Percentiles rank a stretch among this genome's conserved stretches.
These are phyloP conservation scores for Aphidius colemani DNA, from an alignment of 2,888 invertebrate species.

Conservation along the genomic window DNA sequence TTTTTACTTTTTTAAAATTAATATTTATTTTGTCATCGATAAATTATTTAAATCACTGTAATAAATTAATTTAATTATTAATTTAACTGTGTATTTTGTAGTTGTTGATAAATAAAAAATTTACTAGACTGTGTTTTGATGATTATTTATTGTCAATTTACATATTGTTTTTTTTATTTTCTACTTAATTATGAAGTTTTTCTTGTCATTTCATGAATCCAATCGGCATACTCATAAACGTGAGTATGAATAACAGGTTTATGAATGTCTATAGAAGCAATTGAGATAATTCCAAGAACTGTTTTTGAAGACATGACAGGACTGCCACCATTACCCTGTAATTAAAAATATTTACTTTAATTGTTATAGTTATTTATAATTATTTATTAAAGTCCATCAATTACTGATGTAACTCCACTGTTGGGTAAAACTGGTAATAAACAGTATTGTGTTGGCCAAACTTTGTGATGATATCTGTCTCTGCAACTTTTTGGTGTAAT, in stretches of 20 bases:
- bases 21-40: constrained; percentile 25
- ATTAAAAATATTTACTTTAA: background rate
- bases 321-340: constrained; percentile 37
- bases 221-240: no score
- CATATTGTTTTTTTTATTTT: no score
- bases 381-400: no score
- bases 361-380: no score
- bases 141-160: background rate
- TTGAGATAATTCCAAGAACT: constrained; percentile 50
- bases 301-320: constrained; percentile 32
- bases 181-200: no score
- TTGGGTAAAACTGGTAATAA: no score
- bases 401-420: no score
- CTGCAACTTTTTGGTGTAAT: no score
- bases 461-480: no score
- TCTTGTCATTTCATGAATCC: no score
- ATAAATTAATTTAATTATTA: constrained; percentile 33
- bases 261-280: constrained; percentile 17
- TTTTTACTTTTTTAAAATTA: constrained; percentile 21
- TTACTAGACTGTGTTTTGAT: constrained; percentile 32
- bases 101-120: constrained; percentile 44
- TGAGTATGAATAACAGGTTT: no score
- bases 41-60: constrained; percentile 23
- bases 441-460: no score
- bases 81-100: constrained; percentile 41